A percentile compares a stretch with the other conserved stretches of the same genome.
Evolutionary conservation across 2,797 vertebrate species (phyloP).

Genomic region (Dromococcyx pavoninus): DNA sequence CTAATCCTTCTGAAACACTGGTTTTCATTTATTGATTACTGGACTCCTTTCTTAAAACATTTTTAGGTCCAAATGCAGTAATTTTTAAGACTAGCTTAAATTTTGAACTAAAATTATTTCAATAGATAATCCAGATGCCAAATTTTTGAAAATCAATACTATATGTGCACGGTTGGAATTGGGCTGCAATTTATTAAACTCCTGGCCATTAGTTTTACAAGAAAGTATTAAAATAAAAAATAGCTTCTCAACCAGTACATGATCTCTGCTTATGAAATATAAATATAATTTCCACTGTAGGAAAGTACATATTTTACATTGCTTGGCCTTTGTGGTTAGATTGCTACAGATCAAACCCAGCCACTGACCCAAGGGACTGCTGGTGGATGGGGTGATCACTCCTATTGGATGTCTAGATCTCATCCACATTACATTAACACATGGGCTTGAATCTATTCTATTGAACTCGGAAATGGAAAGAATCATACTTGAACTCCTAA

Average conservation of each 20-base stretch:
- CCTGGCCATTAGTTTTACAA: neutral
- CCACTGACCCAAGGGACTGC: neutral
- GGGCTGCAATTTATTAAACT: neutral
- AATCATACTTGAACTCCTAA: neutral
- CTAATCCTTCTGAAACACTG: neutral
- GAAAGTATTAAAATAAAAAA: conserved; percentile 39
- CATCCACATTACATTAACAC: accelerated
- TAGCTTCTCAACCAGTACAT: neutral
- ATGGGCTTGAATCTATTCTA: neutral
- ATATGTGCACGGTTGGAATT: neutral
- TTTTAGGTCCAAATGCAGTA: neutral
- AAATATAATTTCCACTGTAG: conserved; percentile 9
- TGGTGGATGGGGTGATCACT: neutral
- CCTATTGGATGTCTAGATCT: neutral
- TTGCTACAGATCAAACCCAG: neutral
- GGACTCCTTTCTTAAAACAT: neutral
- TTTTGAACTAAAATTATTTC: neutral
- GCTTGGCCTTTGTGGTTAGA: neutral
- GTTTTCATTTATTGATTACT: neutral
- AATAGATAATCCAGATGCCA: neutral
- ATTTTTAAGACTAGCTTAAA: neutral
- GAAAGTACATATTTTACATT: neutral
- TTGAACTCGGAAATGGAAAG: neutral
- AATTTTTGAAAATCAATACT: neutral
- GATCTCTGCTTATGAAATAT: conserved; percentile 20